Conservation (phyloP, 2,888 invertebrate genomes). For the Gandaritis pyraliata region DNA sequence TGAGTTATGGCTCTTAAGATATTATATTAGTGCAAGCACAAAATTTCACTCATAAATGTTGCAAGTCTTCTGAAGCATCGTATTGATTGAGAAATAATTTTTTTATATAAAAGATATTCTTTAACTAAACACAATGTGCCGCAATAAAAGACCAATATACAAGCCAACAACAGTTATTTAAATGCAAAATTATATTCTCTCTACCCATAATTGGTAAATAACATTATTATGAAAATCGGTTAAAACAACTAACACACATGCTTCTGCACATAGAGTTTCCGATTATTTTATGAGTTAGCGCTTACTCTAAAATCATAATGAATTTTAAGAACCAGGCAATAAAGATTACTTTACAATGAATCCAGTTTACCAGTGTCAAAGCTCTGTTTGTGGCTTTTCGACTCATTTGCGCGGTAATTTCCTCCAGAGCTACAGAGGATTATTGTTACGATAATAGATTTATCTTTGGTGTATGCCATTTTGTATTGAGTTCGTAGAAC, state of each 20-base stretch:
- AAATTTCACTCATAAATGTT: neutral
- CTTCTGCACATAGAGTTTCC: too few species aligned
- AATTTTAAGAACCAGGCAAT: neutral
- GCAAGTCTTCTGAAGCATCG: too few species aligned
- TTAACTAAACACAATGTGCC: too few species aligned
- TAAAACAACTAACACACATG: too few species aligned
- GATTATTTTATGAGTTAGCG: too few species aligned
- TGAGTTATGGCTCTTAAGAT: conserved; percentile 63
- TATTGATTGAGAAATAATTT: too few species aligned
- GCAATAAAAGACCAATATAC: too few species aligned
- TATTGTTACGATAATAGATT: conserved; percentile 66
- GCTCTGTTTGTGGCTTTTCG: conserved; percentile 16
- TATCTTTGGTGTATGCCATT: conserved; percentile 51
- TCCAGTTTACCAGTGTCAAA: conserved; percentile 1
- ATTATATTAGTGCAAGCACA: neutral
- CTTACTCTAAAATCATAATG: neutral
- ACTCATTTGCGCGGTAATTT: conserved; percentile 65
- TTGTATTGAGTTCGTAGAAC: conserved; percentile 6
- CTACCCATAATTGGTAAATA: too few species aligned
- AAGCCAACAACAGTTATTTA: too few species aligned
- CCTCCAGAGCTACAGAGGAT: conserved; percentile 69
- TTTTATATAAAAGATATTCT: too few species aligned
- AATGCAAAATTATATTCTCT: too few species aligned
- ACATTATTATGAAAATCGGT: too few species aligned
- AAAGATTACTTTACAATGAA: conserved; percentile 14